Conservation (phyloP, 1,140 invertebrate species). For the Eueides isabella region DNA sequence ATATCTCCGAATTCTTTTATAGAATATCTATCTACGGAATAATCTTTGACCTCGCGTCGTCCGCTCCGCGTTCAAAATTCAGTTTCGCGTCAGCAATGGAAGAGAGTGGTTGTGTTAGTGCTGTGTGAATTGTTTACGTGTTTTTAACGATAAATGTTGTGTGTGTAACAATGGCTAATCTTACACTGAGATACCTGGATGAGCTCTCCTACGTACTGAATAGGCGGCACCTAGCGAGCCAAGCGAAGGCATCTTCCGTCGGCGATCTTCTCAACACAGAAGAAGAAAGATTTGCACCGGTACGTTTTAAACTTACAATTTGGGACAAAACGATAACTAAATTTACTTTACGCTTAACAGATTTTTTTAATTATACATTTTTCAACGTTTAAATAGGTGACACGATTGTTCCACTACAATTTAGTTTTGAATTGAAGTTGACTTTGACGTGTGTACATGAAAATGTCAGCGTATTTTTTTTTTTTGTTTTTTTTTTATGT, state of each 20-base stretch:
- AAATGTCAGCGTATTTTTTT: constrained; percentile 23
- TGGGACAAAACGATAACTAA: constrained; percentile 10
- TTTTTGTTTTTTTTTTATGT: constrained; percentile 19
- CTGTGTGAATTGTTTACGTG: constrained; percentile 59
- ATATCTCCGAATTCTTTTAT: neutral
- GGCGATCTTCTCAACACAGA: constrained; percentile 75
- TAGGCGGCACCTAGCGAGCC: constrained; percentile 63
- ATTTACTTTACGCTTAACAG: neutral
- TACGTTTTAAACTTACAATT: constrained; percentile 43
- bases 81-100: constrained; percentile 61
- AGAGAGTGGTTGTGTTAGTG: constrained; percentile 38
- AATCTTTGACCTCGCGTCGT: constrained; percentile 49
- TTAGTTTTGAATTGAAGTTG: constrained; percentile 22
- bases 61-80: constrained; percentile 24
- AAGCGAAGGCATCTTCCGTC: constrained; percentile 74
- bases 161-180: constrained; percentile 71
- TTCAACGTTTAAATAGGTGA: neutral
- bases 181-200: constrained; percentile 78
- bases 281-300: constrained; percentile 70
- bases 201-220: constrained; percentile 78
- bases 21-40: constrained; percentile 27
- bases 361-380: neutral
- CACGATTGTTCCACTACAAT: constrained; percentile 17
- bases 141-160: constrained; percentile 51
- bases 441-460: constrained; percentile 26